Evolutionary conservation across 2,113 vertebrate species (phyloP), one percentile per base, ranked within the genome.

Genomic region (Peromyscus polionotus): DNA sequence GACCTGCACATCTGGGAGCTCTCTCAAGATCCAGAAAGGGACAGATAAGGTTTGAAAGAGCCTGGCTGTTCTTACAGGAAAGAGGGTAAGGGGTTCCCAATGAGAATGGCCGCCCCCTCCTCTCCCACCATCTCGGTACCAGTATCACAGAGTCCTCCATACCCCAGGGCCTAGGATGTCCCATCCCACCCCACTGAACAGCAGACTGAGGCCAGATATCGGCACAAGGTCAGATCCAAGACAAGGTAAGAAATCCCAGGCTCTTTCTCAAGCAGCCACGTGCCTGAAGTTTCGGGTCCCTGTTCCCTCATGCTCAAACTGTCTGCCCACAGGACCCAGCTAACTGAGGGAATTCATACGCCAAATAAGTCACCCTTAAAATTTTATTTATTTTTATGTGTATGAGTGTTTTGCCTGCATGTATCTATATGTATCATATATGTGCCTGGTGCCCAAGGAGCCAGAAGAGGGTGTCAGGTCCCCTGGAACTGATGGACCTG

Each of bases 121-220:
- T 54, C 83, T 17, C 26, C 42, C 8, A 26, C n/a, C 4, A 61
- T 7, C 36, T 42, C 51, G 11, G 54, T 0, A 19, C 19, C 16
- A 5, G 39, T 10, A 48, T 24, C 36, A 8, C 36, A 8, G 42
- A 70, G 28, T 19, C 86, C 59, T 86, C 31, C 28, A 17, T 7
- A 0, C 1, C 31, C 1, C 57, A 28, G n/a, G 2, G 24, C 73
- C 61, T 3, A 8, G 2, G 4, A 31, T 5, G n/a, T 14, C 84
- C 45, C 39, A 45, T 7, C 45, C 45, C 26, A 5, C 31, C 45
- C 24, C 31, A 48, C 22, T 14, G 63, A 16, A 4, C n/a, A 4
- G 2, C 76, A 45, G 51, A 19, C 42, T 4, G 28, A 75, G 77
- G 76, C 63, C 19, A 2, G 20, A 31, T n/a, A 17, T 63, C 88